phyloP scores from a whole-genome alignment of 2,113 vertebrate genomes.

The Xenopus tropicalis region UCB_Xtro_10.0 CM004443.2:71700001-71700500 shows the following conservation, averaged over 20 bases:
- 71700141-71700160: constrained; percentile 54
- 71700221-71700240: constrained; percentile 56
- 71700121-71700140: constrained; percentile 65
- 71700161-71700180: constrained; percentile 60
- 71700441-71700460: background rate
- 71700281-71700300: constrained; percentile 95
- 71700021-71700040: no score
- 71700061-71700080: background rate
- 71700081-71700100: constrained; percentile 47
- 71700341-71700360: constrained; percentile 89
- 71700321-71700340: constrained; percentile 87
- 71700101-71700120: constrained; percentile 53
- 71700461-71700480: no score
- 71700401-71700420: constrained; percentile 90
- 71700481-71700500: no score
- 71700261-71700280: constrained; percentile 85
- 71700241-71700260: constrained; percentile 73
- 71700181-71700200: constrained; percentile 46
- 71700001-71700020: no score
- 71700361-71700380: constrained; percentile 93
- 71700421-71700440: constrained; percentile 86
- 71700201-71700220: constrained; percentile 46
- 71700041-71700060: no score
- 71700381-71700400: constrained; percentile 95
- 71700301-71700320: constrained; percentile 90